Evolutionary conservation across 2,113 vertebrate genomes (phyloP).

Genomic region (Microtus ochrogaster): DNA sequence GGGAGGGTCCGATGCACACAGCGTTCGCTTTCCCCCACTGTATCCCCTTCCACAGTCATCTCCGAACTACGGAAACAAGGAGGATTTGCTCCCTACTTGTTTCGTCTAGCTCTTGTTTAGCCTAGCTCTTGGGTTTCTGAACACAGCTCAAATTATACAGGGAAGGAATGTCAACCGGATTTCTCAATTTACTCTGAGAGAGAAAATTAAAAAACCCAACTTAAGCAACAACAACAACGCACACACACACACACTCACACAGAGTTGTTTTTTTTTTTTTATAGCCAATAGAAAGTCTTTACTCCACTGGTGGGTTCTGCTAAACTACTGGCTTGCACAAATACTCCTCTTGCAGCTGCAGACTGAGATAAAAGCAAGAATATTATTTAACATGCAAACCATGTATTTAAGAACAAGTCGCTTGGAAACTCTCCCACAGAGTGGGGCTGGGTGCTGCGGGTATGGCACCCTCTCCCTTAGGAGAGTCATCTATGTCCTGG

Average conservation of each 20-base stretch:
- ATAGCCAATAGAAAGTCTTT: no score
- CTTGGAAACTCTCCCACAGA: background rate
- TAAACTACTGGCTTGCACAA: no score
- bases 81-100: background rate
- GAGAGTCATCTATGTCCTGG: background rate
- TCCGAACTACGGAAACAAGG: background rate
- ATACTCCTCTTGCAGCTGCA: no score
- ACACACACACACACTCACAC: no score
- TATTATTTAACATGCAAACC: background rate
- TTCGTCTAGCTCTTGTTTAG: background rate
- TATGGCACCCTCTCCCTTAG: background rate
- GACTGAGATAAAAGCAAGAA: background rate
- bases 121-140: background rate
- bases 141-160: background rate
- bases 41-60: no score
- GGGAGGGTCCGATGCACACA: background rate
- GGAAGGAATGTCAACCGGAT: background rate
- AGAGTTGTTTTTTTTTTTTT: fast-evolving
- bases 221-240: no score
- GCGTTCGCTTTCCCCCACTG: background rate
- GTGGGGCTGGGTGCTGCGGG: background rate
- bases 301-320: no score
- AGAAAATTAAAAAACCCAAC: background rate
- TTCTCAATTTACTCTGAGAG: background rate
- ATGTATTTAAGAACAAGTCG: background rate